These are phyloP conservation scores for Danio choprae DNA, from an alignment of 2,797 vertebrate genomes.

Conservation along the genomic window DNA sequence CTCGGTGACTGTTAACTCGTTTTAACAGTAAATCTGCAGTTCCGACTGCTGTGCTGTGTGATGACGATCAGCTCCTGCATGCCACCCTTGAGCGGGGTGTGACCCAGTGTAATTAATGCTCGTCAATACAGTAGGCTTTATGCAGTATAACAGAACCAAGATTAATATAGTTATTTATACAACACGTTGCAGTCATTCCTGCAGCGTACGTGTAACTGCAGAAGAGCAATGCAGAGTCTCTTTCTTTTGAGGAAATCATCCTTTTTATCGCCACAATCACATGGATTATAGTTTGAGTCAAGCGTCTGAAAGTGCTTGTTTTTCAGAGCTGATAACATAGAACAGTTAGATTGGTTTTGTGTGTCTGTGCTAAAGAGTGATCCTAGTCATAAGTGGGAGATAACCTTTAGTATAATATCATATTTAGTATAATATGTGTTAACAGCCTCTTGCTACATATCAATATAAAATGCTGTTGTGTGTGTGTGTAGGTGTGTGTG, in stretches of 20 bases:
- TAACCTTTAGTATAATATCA: conserved; percentile 63
- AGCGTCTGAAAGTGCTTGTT: conserved; percentile 20
- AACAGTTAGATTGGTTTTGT: conserved; percentile 17
- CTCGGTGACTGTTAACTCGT: not conserved
- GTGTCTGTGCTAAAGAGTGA: conserved; percentile 6
- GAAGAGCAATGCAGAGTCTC: conserved; percentile 40
- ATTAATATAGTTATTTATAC: conserved; percentile 33
- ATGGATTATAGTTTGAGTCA: conserved; percentile 62
- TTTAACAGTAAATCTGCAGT: not conserved
- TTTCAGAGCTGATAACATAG: conserved; percentile 32
- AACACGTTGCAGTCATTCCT: conserved; percentile 35
- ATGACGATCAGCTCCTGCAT: conserved; percentile 8
- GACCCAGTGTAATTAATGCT: conserved; percentile 30
- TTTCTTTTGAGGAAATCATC: not conserved
- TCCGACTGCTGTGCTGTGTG: conserved; percentile 15
- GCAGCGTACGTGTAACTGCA: conserved; percentile 27
- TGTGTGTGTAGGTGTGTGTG: too few relatives aligned
- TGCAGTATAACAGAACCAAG: conserved; percentile 29
- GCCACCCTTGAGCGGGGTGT: not conserved
- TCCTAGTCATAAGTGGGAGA: conserved; percentile 67
- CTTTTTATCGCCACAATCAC: conserved; percentile 23
- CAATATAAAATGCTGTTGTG: too few relatives aligned
- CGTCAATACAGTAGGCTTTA: conserved; percentile 14
- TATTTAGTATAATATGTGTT: conserved; percentile 33
- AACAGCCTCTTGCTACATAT: not conserved